A percentile compares a stretch with the other conserved stretches of the same genome.
These are phyloP conservation scores for Phataginus tricuspis DNA, from an alignment of 2,797 vertebrate species.

Conservation along the genomic window DNA sequence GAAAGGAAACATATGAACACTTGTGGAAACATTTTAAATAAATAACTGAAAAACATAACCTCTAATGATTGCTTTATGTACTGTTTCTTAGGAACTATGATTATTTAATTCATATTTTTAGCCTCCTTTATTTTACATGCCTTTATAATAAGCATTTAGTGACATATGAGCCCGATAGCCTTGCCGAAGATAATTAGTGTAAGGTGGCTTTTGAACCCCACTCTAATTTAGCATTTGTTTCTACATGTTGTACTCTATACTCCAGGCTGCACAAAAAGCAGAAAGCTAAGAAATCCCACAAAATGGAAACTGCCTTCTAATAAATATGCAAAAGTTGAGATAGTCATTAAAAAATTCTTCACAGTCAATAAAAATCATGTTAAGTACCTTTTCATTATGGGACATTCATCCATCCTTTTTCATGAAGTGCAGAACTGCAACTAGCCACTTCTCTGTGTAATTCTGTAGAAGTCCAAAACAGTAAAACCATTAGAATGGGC, in stretches of 20 bases:
- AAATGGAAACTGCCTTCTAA: not conserved
- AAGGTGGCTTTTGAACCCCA: not conserved
- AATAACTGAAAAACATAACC: not conserved
- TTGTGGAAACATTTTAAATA: not conserved
- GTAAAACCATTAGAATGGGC: not conserved
- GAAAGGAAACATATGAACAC: not conserved
- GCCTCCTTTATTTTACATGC: slow-evolving; percentile 37
- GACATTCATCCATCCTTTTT: slow-evolving; percentile 24
- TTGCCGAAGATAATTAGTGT: not conserved
- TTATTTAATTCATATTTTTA: slow-evolving; percentile 15
- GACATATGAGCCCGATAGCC: not conserved
- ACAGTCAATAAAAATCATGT: slow-evolving; percentile 28
- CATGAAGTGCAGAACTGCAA: not conserved
- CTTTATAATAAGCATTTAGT: not conserved
- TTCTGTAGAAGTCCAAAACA: slow-evolving; percentile 30
- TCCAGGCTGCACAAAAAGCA: not conserved
- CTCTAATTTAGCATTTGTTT: slow-evolving; percentile 28
- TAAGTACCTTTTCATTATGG: slow-evolving; percentile 29
- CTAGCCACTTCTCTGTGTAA: slow-evolving; percentile 1
- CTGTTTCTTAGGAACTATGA: not conserved
- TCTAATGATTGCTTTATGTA: not conserved
- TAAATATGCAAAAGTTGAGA: not conserved
- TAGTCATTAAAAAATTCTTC: not conserved
- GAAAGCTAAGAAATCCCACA: not conserved
- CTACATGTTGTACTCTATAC: not conserved